Evolutionary conservation across 1,140 invertebrate genomes (phyloP).

Genomic region (Schlechtendalia chinensis): DNA sequence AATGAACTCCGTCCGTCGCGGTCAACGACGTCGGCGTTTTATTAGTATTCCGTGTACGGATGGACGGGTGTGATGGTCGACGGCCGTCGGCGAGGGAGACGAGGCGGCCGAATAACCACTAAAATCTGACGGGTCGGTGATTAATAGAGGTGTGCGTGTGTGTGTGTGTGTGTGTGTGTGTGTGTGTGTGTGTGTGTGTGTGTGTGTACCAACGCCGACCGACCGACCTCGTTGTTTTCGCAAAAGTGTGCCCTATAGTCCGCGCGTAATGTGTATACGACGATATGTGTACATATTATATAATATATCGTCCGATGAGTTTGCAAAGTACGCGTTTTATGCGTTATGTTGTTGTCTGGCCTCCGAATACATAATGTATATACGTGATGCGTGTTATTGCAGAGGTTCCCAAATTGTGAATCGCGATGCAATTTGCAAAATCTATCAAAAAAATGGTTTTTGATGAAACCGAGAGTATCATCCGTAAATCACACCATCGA

Average conservation of each 20-base stretch:
- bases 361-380: too few relatives aligned
- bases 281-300: too few relatives aligned
- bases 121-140: conserved; percentile 44
- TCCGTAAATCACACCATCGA: too few relatives aligned
- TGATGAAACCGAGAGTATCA: too few relatives aligned
- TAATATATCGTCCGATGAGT: conserved; percentile 5
- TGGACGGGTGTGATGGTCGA: too few relatives aligned
- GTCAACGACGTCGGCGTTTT: conserved; percentile 21
- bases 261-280: neutral
- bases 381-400: too few relatives aligned
- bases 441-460: too few relatives aligned
- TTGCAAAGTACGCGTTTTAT: conserved; percentile 18
- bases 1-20: neutral
- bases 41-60: conserved; percentile 21
- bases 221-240: conserved; percentile 28
- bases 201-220: neutral
- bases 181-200: too few relatives aligned
- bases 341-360: neutral
- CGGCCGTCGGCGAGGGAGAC: too few relatives aligned
- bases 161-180: too few relatives aligned
- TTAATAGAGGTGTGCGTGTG: conserved; percentile 13
- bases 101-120: neutral
- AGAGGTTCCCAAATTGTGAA: too few relatives aligned
- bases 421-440: too few relatives aligned
- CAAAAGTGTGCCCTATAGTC: neutral